Percentiles rank a stretch among this genome's conserved stretches.
phyloP scores from a whole-genome alignment of 2,888 invertebrate genomes.

The Elgonia sp. region DNA sequence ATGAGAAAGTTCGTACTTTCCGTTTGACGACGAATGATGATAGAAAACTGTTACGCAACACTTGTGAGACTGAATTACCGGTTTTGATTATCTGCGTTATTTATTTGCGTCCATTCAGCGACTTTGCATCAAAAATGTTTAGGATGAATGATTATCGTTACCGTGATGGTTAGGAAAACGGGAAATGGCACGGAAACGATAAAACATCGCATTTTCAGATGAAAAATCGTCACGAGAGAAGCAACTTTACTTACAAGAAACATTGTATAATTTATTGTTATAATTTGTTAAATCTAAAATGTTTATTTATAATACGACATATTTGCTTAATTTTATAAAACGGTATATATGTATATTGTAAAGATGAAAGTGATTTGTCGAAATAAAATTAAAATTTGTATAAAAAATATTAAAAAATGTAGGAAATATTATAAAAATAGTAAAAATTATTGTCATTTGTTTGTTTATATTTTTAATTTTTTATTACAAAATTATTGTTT shows the following conservation, averaged over 20 bases:
- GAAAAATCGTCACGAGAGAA: neutral
- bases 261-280: neutral
- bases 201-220: neutral
- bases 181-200: constrained; percentile 8
- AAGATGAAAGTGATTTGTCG: too few species aligned
- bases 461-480: too few species aligned
- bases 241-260: neutral
- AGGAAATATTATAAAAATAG: too few species aligned
- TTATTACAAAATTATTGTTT: too few species aligned
- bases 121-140: constrained; percentile 44
- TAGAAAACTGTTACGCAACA: constrained; percentile 68
- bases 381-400: too few species aligned
- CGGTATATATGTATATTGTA: too few species aligned
- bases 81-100: constrained; percentile 67
- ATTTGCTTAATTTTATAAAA: too few species aligned
- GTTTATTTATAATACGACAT: neutral
- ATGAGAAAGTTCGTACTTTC: constrained; percentile 68
- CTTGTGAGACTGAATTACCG: constrained; percentile 63
- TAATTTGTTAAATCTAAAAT: neutral
- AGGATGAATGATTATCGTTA: constrained; percentile 55
- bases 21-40: constrained; percentile 58
- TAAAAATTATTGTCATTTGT: too few species aligned
- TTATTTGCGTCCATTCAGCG: constrained; percentile 54
- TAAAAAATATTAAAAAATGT: too few species aligned
- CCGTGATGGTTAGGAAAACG: constrained; percentile 16